Percentiles rank a stretch among this genome's conserved stretches.
Evolutionary conservation across 2,888 invertebrate genomes (phyloP).

Genomic region (Apeira syringaria): DNA sequence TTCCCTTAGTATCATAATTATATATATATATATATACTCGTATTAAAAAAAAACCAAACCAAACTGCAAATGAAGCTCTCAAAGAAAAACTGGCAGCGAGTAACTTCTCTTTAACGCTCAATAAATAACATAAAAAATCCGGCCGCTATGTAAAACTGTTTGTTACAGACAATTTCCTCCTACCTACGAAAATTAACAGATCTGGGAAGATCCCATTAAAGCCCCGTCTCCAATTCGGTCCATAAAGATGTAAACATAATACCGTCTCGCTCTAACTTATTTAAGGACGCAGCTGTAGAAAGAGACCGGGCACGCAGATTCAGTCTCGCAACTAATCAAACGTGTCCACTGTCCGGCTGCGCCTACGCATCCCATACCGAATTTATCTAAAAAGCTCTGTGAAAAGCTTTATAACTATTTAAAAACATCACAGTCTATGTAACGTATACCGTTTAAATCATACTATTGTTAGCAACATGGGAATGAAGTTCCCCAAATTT

Average conservation of each 20-base stretch:
- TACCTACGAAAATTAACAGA: conserved; percentile 73
- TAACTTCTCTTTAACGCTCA: conserved; percentile 34
- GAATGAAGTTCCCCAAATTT: conserved; percentile 42
- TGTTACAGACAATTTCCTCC: conserved; percentile 66
- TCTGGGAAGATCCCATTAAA: conserved; percentile 74
- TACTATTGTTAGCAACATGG: conserved; percentile 26
- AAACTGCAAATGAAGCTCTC: conserved; percentile 31
- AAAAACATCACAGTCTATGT: conserved; percentile 9
- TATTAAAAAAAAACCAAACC: too few relatives aligned
- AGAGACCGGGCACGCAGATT: conserved; percentile 61
- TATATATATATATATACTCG: conserved; percentile 17
- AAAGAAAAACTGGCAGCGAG: conserved; percentile 28
- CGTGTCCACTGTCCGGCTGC: conserved; percentile 75
- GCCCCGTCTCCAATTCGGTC: conserved; percentile 73
- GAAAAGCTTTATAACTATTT: conserved; percentile 14
- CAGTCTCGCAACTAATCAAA: conserved; percentile 73
- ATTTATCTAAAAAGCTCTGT: conserved; percentile 41
- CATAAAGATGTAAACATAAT: conserved; percentile 66
- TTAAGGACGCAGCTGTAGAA: conserved; percentile 33
- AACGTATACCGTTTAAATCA: conserved; percentile 20
- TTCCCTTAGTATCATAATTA: conserved; percentile 15
- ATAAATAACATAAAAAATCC: conserved; percentile 66
- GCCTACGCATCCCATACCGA: conserved; percentile 63
- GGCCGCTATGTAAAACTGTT: conserved; percentile 59
- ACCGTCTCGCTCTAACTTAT: conserved; percentile 51